Conservation (phyloP, 2,888 invertebrate species). For the Spicauda simplicius region DNA sequence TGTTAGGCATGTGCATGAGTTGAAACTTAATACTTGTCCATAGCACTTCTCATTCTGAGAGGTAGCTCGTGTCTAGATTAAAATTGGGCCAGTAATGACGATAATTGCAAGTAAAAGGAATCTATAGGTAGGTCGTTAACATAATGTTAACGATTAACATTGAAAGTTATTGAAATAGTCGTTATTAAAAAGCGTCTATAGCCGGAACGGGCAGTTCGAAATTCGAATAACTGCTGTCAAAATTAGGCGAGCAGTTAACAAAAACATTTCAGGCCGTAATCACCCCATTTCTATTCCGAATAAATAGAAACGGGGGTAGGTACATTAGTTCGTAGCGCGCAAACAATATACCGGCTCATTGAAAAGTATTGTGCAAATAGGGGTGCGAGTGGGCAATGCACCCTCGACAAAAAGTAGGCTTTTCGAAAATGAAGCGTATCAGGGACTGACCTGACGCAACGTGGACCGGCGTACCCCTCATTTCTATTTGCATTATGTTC, state of each 20-base stretch:
- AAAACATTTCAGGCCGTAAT: conserved; percentile 47
- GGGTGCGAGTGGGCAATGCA: conserved; percentile 56
- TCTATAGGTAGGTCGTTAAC: not conserved
- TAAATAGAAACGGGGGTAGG: conserved; percentile 31
- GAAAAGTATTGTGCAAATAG: conserved; percentile 77
- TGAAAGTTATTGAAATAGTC: conserved; percentile 15
- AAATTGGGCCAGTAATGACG: not conserved
- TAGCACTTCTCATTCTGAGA: too few relatives aligned
- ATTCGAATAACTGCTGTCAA: conserved; percentile 28
- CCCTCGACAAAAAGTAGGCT: conserved; percentile 66
- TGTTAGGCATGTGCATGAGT: too few relatives aligned
- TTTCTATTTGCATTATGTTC: conserved; percentile 25
- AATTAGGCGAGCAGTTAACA: conserved; percentile 43
- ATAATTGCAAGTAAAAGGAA: not conserved
- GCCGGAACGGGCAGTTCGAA: conserved; percentile 9
- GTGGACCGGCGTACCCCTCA: conserved; percentile 39
- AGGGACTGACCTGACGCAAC: conserved; percentile 49
- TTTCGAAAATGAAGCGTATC: conserved; percentile 59
- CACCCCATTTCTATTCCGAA: conserved; percentile 49
- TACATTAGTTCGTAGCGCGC: conserved; percentile 46
- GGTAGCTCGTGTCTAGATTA: not conserved
- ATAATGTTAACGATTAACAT: conserved; percentile 6
- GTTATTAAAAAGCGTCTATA: conserved; percentile 25
- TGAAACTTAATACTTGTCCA: too few relatives aligned
- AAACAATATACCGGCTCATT: conserved; percentile 71